Evolutionary conservation across 1,140 invertebrate genomes (phyloP).

Genomic region (Stegodyphus mimosarum): DNA sequence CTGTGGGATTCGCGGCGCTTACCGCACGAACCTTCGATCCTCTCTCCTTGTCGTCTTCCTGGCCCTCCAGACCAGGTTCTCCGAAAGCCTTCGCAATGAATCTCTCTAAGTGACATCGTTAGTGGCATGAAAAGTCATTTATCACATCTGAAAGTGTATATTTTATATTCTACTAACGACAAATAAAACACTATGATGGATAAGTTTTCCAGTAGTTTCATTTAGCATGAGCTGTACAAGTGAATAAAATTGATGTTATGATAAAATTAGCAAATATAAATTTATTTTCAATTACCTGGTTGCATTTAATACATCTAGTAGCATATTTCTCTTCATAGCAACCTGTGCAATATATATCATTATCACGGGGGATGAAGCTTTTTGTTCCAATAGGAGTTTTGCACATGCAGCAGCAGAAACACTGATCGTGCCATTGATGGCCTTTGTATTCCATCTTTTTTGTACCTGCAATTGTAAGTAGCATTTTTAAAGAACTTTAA

Average conservation of each 20-base stretch:
- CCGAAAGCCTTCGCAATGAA: too few relatives aligned
- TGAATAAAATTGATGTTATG: background rate
- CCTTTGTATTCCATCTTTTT: conserved; percentile 99
- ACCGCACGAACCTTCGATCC: too few relatives aligned
- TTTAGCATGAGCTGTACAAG: too few relatives aligned
- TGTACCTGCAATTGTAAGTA: conserved; percentile 78
- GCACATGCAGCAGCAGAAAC: conserved; percentile 98
- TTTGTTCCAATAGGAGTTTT: conserved; percentile 98
- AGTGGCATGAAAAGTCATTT: too few relatives aligned
- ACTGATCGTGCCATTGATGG: conserved; percentile 98
- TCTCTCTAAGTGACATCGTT: too few relatives aligned
- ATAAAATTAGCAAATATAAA: background rate
- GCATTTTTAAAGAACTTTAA: too few relatives aligned
- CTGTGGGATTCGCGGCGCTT: too few relatives aligned
- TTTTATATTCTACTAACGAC: background rate
- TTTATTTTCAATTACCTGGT: conserved; percentile 79
- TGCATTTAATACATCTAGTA: conserved; percentile 97
- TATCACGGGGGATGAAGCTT: conserved; percentile 98
- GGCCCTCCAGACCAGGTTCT: too few relatives aligned
- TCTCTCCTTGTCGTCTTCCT: too few relatives aligned
- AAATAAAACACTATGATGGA: background rate
- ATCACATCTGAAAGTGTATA: background rate
- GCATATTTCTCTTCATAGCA: conserved; percentile 99
- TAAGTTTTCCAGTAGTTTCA: background rate
- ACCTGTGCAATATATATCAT: conserved; percentile 97